Conservation (phyloP, 2,113 vertebrate species). For the Amblyornis subalaris region DNA sequence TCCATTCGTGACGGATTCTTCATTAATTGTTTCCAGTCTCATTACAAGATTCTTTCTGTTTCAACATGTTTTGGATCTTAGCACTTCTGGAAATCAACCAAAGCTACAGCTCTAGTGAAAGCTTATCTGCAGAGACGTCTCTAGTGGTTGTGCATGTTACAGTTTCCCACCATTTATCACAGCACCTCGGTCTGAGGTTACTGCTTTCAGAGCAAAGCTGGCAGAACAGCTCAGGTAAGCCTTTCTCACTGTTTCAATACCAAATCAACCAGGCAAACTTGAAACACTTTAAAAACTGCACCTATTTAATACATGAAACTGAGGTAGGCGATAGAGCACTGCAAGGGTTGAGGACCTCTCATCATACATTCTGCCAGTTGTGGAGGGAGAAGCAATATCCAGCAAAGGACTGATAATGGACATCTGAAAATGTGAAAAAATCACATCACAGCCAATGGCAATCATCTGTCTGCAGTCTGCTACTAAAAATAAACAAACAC, state of each 20-base stretch:
- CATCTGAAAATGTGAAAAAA: background rate
- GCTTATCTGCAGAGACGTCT: background rate
- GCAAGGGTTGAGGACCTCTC: background rate
- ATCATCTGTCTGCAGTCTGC: background rate
- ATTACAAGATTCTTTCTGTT: background rate
- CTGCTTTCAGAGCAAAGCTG: background rate
- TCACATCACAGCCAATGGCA: background rate
- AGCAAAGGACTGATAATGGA: background rate
- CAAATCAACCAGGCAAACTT: background rate
- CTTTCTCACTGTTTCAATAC: background rate
- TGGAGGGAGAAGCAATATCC: background rate
- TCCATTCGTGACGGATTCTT: background rate
- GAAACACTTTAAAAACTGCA: background rate
- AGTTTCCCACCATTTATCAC: background rate
- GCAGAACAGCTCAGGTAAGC: background rate
- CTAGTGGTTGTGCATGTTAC: background rate
- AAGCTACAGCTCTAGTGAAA: background rate
- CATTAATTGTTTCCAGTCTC: background rate
- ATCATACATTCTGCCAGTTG: background rate
- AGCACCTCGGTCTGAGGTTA: background rate
- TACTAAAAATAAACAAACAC: background rate
- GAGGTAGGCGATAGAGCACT: background rate
- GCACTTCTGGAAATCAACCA: constrained; percentile 18
- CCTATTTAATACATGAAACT: background rate
- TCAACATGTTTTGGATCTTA: constrained; percentile 4